A percentile compares a stretch with the other conserved stretches of the same genome.
Evolutionary conservation across 2,113 vertebrate genomes (phyloP).

Genomic region (Shinisaurus crocodilurus): DNA sequence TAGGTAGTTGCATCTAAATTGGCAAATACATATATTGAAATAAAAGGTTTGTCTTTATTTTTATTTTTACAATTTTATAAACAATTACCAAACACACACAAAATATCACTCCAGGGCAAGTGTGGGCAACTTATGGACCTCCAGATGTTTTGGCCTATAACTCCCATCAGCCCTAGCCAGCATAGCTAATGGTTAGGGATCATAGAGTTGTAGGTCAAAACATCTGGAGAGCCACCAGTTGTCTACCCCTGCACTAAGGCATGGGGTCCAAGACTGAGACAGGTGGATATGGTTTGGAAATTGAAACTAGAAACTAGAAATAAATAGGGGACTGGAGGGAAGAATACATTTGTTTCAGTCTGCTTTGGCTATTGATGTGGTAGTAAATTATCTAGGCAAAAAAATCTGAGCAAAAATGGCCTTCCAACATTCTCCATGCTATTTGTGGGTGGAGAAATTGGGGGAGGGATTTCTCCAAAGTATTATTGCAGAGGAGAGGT

Average conservation of each 20-base stretch:
- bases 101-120: no score
- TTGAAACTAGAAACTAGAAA: background rate
- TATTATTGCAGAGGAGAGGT: background rate
- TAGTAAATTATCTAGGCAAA: background rate
- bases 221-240: background rate
- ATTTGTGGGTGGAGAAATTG: background rate
- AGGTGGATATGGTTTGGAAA: background rate
- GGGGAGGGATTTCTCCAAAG: background rate
- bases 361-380: background rate
- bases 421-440: background rate
- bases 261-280: background rate
- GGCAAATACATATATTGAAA: background rate
- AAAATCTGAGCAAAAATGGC: background rate
- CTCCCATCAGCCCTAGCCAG: no score
- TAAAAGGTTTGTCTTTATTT: background rate
- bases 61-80: slow-evolving; percentile 29
- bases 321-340: no score
- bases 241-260: background rate
- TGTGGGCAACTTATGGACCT: no score
- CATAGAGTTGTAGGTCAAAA: background rate
- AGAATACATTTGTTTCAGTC: background rate
- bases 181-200: background rate
- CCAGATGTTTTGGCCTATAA: no score
- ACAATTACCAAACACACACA: background rate
- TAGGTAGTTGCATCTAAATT: background rate